Base-by-base conservation (phyloP, 1,140 invertebrate species). In the Drosophila sproati region DNA sequence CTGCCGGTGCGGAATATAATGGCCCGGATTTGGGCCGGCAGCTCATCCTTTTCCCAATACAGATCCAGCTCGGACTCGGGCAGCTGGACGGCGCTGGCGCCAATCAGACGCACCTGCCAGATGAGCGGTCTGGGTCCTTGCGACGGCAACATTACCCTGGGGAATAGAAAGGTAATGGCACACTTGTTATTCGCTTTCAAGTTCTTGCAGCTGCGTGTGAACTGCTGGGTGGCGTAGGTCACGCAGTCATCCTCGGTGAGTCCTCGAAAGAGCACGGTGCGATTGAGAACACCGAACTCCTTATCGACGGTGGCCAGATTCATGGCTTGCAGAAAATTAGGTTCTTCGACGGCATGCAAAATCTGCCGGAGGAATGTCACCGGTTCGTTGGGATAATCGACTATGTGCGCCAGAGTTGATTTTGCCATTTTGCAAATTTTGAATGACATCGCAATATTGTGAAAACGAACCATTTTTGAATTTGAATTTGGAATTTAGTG, bases 61-160 rank as follows among this genome's bases (percentile, higher is more conserved):
- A 48, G 73, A 48, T 73, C 67, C 51, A 92, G 43, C 31, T 85
- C 56, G 0, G 57, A 43, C 3, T 80, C 74, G 5, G 77, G 50
- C 0, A 92, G 45, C 54, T 92, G 80, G 4, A 78, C 68, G 3
- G 91, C 91, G 2, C 56, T 72, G 47, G 82, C 91, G 5, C 82
- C 77, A 4, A 89, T 63, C 5, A 92, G 47, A 43, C 91, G 82
- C 50, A 92, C 77, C 43, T 92, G 91, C 91, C 88, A 89, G 10
- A 32, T 55, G 4, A 6, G 37, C 2, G 64, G 63, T 37, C 8
- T 45, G 7, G 41, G 1, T 12, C 50, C 66, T 5, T 73, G 31
- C 0, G 31, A 5, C 2, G 52, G 50, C 39, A 71, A 39, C 31
- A 69, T 43, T 1, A 63, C 35, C 3, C 77, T 39, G 7, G 82